phyloP scores from a whole-genome alignment of 2,113 vertebrate species.

The Cisticola juncidis region DNA sequence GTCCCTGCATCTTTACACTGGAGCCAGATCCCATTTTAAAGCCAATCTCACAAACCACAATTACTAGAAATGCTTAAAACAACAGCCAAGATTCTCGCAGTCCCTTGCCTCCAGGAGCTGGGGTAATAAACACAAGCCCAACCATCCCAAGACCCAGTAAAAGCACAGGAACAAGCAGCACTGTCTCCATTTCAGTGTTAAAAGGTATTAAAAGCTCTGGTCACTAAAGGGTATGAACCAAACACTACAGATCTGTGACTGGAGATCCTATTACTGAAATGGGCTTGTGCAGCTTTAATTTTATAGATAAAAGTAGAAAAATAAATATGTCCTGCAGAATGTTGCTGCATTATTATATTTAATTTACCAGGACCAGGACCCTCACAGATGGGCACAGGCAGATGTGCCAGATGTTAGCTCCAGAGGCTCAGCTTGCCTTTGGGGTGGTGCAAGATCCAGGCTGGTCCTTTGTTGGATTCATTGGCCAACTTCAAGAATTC shows the following conservation, averaged over 20 bases:
- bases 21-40: slow-evolving; percentile 33
- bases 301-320: not conserved
- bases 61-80: slow-evolving; percentile 5
- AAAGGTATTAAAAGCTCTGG: not conserved
- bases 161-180: not conserved
- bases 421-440: not conserved
- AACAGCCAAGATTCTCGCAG: slow-evolving; percentile 19
- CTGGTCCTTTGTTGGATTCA: not conserved
- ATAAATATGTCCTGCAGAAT: not conserved
- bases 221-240: not conserved
- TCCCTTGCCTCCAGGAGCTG: not conserved
- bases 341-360: too few relatives aligned
- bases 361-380: not conserved
- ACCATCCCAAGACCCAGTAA: not conserved
- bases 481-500: not conserved
- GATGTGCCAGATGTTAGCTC: not conserved
- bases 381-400: not conserved
- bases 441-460: not conserved
- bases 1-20: not conserved
- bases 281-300: not conserved
- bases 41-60: not conserved
- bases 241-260: not conserved
- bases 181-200: not conserved
- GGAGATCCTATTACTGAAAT: not conserved
- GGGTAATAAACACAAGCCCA: not conserved